phyloP scores from a whole-genome alignment of 1,140 invertebrate genomes.

The Heliconius hewitsoni region DNA sequence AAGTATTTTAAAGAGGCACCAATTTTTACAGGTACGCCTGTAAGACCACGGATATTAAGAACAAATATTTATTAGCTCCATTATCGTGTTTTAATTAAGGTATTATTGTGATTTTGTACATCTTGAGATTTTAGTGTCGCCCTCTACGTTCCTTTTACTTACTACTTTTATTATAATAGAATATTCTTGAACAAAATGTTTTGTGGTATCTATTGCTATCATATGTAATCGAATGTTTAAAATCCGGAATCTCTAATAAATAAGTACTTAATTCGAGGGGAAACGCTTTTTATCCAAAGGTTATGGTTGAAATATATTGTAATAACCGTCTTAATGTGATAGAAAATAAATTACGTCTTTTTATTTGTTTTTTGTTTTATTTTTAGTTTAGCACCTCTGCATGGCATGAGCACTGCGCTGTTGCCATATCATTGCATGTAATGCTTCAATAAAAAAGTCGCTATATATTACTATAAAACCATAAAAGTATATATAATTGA shows the following conservation, averaged over 20 bases:
- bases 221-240: constrained; percentile 28
- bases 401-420: constrained; percentile 55
- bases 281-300: constrained; percentile 59
- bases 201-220: not conserved
- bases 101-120: constrained; percentile 55
- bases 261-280: constrained; percentile 76
- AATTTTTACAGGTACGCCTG: constrained; percentile 74
- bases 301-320: constrained; percentile 60
- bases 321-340: constrained; percentile 60
- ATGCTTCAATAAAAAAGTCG: constrained; percentile 15
- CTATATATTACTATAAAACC: not conserved
- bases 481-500: not conserved
- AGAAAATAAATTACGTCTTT: constrained; percentile 71
- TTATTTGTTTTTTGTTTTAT: constrained; percentile 72
- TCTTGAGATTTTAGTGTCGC: constrained; percentile 58
- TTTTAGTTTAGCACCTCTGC: constrained; percentile 72
- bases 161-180: constrained; percentile 17
- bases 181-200: constrained; percentile 14
- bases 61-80: constrained; percentile 55
- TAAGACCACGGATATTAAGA: constrained; percentile 66
- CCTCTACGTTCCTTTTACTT: constrained; percentile 62
- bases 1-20: constrained; percentile 33
- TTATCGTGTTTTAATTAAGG: constrained; percentile 38
- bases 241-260: constrained; percentile 73
- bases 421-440: constrained; percentile 52